These are phyloP conservation scores for Tenthredo notha DNA, from an alignment of 2,888 invertebrate genomes.

Conservation along the genomic window DNA sequence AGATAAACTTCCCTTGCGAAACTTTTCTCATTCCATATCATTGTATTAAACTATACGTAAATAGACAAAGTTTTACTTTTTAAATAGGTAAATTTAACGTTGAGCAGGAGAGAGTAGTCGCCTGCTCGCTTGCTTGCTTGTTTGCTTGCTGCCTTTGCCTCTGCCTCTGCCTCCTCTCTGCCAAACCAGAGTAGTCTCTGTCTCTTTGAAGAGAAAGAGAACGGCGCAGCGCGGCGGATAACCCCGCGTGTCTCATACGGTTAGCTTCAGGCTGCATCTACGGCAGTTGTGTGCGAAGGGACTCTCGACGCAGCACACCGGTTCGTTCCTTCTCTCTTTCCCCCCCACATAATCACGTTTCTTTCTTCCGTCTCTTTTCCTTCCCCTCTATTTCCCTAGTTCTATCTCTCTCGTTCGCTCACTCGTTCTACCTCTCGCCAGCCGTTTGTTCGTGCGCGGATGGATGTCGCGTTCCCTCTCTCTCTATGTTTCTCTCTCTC, in stretches of 20 bases:
- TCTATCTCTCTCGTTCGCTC: constrained; percentile 52
- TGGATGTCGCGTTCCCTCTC: constrained; percentile 56
- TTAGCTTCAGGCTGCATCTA: constrained; percentile 45
- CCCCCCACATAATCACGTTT: not conserved
- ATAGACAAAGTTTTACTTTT: not conserved
- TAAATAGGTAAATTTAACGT: not conserved
- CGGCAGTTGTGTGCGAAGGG: constrained; percentile 45
- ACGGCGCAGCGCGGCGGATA: constrained; percentile 30
- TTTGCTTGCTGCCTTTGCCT: constrained; percentile 2
- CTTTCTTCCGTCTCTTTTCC: constrained; percentile 46
- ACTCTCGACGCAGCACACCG: constrained; percentile 49
- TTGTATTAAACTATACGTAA: not conserved
- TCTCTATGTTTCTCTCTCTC: constrained; percentile 62
- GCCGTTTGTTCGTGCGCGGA: constrained; percentile 49
- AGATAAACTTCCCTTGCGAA: not conserved
- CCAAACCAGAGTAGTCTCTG: constrained; percentile 31
- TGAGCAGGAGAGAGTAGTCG: not conserved
- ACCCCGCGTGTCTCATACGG: constrained; percentile 44
- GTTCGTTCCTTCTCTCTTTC: constrained; percentile 47
- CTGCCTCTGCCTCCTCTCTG: constrained; percentile 13
- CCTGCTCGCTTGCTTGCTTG: not conserved
- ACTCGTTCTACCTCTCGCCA: constrained; percentile 59
- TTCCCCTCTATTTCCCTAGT: constrained; percentile 58
- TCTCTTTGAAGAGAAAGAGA: constrained; percentile 46
- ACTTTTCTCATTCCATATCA: constrained; percentile 1